Conservation (phyloP, 2,113 vertebrate species). For the Melanerpes formicivorus region DNA sequence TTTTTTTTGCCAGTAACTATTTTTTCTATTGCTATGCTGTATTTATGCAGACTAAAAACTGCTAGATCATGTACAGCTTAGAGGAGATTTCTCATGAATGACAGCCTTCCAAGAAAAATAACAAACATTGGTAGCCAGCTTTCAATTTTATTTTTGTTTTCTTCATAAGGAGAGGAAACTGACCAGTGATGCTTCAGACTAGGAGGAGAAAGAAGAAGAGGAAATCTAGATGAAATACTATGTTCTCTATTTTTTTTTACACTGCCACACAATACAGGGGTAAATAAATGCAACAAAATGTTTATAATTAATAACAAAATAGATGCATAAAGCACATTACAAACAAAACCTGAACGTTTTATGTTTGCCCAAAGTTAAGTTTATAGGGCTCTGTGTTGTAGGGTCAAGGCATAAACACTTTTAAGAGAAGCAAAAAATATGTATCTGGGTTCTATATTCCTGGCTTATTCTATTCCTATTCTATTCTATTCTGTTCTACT, state of each 20-base stretch:
- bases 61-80: background rate
- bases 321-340: background rate
- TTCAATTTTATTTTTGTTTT: background rate
- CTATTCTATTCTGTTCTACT: too few species aligned
- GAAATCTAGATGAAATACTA: background rate
- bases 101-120: background rate
- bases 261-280: background rate
- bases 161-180: background rate
- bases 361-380: background rate
- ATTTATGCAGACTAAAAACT: background rate
- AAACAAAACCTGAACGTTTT: background rate
- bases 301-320: background rate
- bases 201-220: background rate
- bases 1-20: background rate
- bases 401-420: background rate
- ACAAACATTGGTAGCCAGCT: background rate
- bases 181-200: background rate
- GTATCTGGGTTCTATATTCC: background rate
- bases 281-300: background rate
- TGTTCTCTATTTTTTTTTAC: background rate
- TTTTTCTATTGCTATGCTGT: background rate
- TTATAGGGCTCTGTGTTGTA: background rate
- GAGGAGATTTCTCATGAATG: background rate
- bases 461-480: too few species aligned
- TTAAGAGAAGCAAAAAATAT: background rate